A percentile compares a stretch with the other conserved stretches of the same genome.
Conservation (phyloP, 1,140 invertebrate genomes). For the Phthorimaea operculella region DNA sequence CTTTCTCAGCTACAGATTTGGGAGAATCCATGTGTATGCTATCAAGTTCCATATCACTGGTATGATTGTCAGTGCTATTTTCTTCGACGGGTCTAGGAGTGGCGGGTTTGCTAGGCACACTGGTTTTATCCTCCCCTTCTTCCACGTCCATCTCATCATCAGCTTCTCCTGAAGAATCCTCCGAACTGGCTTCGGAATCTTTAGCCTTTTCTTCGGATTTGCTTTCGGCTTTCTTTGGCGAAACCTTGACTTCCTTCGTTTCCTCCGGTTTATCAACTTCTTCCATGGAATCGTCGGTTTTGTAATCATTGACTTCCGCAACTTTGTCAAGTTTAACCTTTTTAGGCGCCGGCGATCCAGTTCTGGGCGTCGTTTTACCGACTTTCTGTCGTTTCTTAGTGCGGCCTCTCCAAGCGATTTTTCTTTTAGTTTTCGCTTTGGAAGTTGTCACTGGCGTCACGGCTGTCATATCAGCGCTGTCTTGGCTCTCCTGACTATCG, state of each 20-base stretch:
- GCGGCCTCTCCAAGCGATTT: constrained; percentile 41
- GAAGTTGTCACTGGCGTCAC: constrained; percentile 27
- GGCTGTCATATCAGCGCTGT: constrained; percentile 37
- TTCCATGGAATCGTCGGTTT: constrained; percentile 37
- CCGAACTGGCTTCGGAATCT: constrained; percentile 63
- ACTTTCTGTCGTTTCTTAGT: constrained; percentile 36
- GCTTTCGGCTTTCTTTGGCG: constrained; percentile 30
- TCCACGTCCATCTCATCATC: constrained; percentile 74
- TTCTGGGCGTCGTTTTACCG: constrained; percentile 25
- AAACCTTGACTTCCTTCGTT: constrained; percentile 19
- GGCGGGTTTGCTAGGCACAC: constrained; percentile 39
- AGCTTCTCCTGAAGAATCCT: constrained; percentile 72
- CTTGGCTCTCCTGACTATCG: constrained; percentile 62
- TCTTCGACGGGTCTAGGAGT: constrained; percentile 46
- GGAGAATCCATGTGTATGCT: constrained; percentile 62
- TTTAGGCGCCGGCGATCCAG: constrained; percentile 35
- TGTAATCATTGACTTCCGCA: constrained; percentile 29
- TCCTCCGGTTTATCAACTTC: constrained; percentile 25
- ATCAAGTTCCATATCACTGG: constrained; percentile 63
- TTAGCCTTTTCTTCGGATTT: constrained; percentile 67
- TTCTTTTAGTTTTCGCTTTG: constrained; percentile 59
- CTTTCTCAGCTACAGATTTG: constrained; percentile 56
- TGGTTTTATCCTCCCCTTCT: constrained; percentile 58
- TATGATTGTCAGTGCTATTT: constrained; percentile 55
- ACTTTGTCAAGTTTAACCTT: constrained; percentile 38